Evolutionary conservation across 2,888 invertebrate species (phyloP).

Genomic region (Patella caerulea): DNA sequence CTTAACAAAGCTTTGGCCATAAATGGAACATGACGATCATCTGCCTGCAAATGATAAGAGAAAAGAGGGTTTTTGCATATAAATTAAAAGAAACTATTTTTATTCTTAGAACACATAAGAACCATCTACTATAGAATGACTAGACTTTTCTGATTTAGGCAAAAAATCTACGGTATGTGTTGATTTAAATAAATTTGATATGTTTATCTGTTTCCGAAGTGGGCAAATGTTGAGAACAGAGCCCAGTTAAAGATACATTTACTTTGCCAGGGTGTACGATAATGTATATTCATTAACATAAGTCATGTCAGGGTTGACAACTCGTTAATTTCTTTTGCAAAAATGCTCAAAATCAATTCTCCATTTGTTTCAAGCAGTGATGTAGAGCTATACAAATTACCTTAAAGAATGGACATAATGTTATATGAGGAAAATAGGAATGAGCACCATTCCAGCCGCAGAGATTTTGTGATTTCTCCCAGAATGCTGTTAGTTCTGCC

Average conservation of each 20-base stretch:
- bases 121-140: conserved; percentile 19
- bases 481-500: conserved; percentile 81
- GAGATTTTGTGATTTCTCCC: conserved; percentile 79
- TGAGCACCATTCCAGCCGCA: conserved; percentile 93
- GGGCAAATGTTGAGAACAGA: no score
- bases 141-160: conserved; percentile 16
- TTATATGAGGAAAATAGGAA: conserved; percentile 91
- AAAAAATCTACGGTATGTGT: no score
- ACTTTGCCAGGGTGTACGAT: no score
- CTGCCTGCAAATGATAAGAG: conserved; percentile 54
- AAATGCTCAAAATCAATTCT: no score
- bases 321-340: no score
- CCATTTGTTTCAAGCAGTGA: no score
- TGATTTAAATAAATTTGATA: no score
- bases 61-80: background rate
- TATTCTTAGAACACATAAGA: conserved; percentile 16
- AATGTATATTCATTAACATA: no score
- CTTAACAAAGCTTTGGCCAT: conserved; percentile 67
- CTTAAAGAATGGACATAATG: conserved; percentile 86
- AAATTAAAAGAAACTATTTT: background rate
- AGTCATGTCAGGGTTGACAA: no score
- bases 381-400: conserved; percentile 40
- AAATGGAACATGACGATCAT: conserved; percentile 60
- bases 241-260: no score
- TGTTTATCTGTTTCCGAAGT: no score